A percentile compares a stretch with the other conserved stretches of the same genome.
Conservation (phyloP, 1,140 invertebrate species). For the Mya arenaria region DNA sequence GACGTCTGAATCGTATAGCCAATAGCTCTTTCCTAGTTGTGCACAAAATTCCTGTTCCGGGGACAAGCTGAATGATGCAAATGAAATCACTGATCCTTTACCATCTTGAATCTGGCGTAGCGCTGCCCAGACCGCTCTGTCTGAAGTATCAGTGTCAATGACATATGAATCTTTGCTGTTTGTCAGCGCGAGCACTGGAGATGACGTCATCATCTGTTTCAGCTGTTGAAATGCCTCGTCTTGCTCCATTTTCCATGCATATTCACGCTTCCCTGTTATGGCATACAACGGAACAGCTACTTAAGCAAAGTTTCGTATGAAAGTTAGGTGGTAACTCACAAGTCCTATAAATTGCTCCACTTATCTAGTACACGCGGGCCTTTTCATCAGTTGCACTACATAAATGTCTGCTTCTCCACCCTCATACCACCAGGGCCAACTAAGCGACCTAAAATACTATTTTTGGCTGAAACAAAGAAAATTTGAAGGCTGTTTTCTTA, state of each 20-base stretch:
- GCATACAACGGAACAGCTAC: neutral
- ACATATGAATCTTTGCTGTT: neutral
- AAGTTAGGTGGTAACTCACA: neutral
- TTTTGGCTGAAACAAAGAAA: neutral
- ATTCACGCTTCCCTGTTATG: neutral
- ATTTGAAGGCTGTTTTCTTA: slow-evolving; percentile 5
- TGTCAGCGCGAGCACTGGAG: neutral
- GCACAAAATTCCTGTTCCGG: slow-evolving; percentile 7
- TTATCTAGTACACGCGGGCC: neutral
- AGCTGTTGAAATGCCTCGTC: slow-evolving; percentile 11
- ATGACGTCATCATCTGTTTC: slow-evolving; percentile 16
- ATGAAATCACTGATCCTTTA: neutral
- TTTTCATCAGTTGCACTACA: neutral
- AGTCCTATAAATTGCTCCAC: neutral
- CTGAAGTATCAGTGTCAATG: slow-evolving; percentile 1
- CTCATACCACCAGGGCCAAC: slow-evolving; percentile 14
- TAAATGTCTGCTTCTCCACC: neutral
- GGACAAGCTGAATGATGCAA: neutral
- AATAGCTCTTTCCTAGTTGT: slow-evolving; percentile 36
- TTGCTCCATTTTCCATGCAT: neutral
- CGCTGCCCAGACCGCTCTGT: neutral
- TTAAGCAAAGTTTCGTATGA: neutral
- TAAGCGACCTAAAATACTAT: slow-evolving; percentile 18
- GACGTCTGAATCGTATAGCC: slow-evolving; percentile 44
- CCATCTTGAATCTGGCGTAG: slow-evolving; percentile 4